Evolutionary conservation across 2,888 invertebrate genomes (phyloP).

Genomic region (Brachypalpus laphriformis): DNA sequence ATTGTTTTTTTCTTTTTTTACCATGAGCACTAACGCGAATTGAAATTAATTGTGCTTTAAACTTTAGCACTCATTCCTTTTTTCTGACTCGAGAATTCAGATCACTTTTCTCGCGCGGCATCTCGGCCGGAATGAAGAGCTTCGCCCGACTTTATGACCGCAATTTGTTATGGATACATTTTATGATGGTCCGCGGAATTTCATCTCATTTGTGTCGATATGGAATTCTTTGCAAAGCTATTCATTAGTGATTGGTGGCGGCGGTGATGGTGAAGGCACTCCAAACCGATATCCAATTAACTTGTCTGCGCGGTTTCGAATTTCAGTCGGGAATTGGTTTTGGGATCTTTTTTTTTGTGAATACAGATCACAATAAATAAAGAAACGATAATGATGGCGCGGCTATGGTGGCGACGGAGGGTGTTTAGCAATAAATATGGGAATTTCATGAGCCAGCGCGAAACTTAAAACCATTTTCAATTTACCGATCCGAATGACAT

Average conservation of each 20-base stretch:
- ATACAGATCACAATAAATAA: slow-evolving; percentile 28
- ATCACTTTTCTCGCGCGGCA: not conserved
- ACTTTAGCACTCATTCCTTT: slow-evolving; percentile 40
- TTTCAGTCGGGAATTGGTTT: slow-evolving; percentile 42
- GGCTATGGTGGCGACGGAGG: not conserved
- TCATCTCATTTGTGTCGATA: slow-evolving; percentile 51
- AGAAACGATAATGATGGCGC: slow-evolving; percentile 3
- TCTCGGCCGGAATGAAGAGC: slow-evolving; percentile 47
- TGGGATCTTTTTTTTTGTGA: not conserved
- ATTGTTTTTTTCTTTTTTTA: not conserved
- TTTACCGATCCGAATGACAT: slow-evolving; percentile 22
- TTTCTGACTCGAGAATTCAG: not conserved
- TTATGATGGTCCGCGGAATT: slow-evolving; percentile 48
- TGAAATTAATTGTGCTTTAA: slow-evolving; percentile 52
- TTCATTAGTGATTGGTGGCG: slow-evolving; percentile 31
- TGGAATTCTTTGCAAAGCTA: slow-evolving; percentile 42
- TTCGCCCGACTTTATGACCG: slow-evolving; percentile 58
- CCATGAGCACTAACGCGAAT: slow-evolving; percentile 44
- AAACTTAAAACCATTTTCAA: slow-evolving; percentile 34
- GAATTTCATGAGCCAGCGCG: slow-evolving; percentile 56
- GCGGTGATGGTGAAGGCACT: not conserved
- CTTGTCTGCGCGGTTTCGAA: slow-evolving; percentile 60
- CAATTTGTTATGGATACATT: slow-evolving; percentile 64
- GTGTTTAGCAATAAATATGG: slow-evolving; percentile 46
- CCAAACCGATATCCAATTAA: slow-evolving; percentile 60